phyloP scores from a whole-genome alignment of 2,888 invertebrate genomes.

The Antheraea yamamai region DNA sequence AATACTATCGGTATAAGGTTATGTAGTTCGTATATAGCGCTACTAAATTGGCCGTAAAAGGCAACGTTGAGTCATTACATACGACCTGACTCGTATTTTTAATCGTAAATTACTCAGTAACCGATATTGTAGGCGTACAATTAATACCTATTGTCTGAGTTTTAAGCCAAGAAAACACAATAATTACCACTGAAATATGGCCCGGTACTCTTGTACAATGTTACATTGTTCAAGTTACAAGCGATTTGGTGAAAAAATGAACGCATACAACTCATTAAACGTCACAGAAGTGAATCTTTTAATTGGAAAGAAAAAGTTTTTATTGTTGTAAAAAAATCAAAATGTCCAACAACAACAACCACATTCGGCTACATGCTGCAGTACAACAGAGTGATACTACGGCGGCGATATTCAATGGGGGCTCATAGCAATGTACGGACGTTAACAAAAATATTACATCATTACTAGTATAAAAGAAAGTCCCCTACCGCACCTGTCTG shows the following conservation, averaged over 20 bases:
- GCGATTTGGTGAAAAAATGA: not conserved
- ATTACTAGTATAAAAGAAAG: too few relatives aligned
- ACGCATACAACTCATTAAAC: not conserved
- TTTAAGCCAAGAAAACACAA: conserved; percentile 30
- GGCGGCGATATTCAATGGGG: too few relatives aligned
- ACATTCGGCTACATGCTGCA: too few relatives aligned
- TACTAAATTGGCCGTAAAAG: conserved; percentile 1
- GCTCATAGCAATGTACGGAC: too few relatives aligned
- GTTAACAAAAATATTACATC: too few relatives aligned
- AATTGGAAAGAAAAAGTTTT: too few relatives aligned
- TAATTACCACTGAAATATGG: conserved; percentile 40
- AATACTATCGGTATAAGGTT: not conserved
- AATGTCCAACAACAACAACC: too few relatives aligned
- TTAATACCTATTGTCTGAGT: conserved; percentile 32
- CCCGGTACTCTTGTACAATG: conserved; percentile 22
- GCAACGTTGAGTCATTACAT: not conserved
- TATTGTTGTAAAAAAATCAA: too few relatives aligned
- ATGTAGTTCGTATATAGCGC: not conserved
- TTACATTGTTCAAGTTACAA: conserved; percentile 19
- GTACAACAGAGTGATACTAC: too few relatives aligned
- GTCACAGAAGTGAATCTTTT: not conserved
- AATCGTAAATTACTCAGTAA: conserved; percentile 16
- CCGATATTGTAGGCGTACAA: conserved; percentile 34
- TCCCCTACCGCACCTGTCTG: too few relatives aligned
- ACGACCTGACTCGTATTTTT: conserved; percentile 11